Evolutionary conservation across 2,888 invertebrate species (phyloP).

Genomic region (Orthonychiurus folsomi): DNA sequence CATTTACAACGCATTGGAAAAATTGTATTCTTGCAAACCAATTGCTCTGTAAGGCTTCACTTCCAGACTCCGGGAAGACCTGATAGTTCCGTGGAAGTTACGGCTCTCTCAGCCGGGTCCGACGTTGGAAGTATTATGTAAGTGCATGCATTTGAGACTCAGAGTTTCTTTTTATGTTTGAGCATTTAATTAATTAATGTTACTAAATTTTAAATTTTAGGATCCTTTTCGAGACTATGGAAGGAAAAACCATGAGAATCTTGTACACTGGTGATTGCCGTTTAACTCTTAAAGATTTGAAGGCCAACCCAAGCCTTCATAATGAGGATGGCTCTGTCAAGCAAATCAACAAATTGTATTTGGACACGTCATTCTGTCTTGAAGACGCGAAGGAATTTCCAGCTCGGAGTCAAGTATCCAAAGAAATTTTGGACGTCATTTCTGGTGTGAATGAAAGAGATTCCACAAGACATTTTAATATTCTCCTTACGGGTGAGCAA

Average conservation of each 20-base stretch:
- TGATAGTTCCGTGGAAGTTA: too few relatives aligned
- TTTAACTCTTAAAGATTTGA: conserved; percentile 6
- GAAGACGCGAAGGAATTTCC: conserved; percentile 1
- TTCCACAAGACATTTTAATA: not conserved
- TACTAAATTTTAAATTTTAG: not conserved
- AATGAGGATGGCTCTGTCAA: not conserved
- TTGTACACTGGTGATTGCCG: conserved; percentile 6
- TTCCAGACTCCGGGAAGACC: too few relatives aligned
- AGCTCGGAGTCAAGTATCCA: not conserved
- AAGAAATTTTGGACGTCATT: not conserved
- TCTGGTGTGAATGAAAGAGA: not conserved
- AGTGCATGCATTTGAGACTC: not conserved
- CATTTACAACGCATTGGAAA: too few relatives aligned
- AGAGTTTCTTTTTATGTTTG: not conserved
- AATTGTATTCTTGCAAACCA: too few relatives aligned
- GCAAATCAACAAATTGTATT: not conserved
- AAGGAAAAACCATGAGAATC: not conserved
- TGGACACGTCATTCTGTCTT: not conserved
- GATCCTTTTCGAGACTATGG: not conserved
- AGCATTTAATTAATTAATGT: not conserved
- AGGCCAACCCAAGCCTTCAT: not conserved
- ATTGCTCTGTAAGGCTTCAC: too few relatives aligned
- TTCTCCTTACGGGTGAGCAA: not conserved
- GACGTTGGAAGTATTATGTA: not conserved
- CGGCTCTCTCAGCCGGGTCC: not conserved